Percentiles rank a stretch among this genome's conserved stretches.
Evolutionary conservation across 2,888 invertebrate genomes (phyloP).

Genomic region (Unio pictorum): DNA sequence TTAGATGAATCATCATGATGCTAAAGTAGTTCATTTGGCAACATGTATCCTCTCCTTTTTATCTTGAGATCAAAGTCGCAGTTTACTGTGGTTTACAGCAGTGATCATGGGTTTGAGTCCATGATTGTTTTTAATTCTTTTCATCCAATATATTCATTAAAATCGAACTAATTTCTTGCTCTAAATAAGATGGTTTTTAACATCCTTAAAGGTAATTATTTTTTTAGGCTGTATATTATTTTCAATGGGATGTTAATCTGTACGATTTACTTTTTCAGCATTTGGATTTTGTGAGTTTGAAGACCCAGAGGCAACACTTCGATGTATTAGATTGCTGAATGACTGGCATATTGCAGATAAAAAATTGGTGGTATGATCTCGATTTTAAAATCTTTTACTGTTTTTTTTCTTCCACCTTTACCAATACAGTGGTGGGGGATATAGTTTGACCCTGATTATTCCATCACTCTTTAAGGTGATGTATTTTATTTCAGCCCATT

Average conservation of each 20-base stretch:
- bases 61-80: no score
- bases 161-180: background rate
- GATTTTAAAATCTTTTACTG: background rate
- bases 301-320: conserved; percentile 93
- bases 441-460: no score
- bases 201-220: no score
- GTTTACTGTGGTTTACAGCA: no score
- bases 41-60: no score
- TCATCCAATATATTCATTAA: background rate
- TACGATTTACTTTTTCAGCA: conserved; percentile 33
- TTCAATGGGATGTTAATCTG: background rate
- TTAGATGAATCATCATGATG: no score
- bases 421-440: no score
- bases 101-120: no score
- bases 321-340: conserved; percentile 91
- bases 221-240: background rate
- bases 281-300: conserved; percentile 82
- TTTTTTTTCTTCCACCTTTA: no score
- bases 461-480: no score
- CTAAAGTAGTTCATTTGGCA: no score
- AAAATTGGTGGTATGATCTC: conserved; percentile 84
- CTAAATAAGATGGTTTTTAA: background rate
- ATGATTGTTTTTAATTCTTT: background rate
- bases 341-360: conserved; percentile 94
- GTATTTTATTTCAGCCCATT: no score